Conservation (phyloP, 2,888 invertebrate species). For the Pristionchus maxplancki region DNA sequence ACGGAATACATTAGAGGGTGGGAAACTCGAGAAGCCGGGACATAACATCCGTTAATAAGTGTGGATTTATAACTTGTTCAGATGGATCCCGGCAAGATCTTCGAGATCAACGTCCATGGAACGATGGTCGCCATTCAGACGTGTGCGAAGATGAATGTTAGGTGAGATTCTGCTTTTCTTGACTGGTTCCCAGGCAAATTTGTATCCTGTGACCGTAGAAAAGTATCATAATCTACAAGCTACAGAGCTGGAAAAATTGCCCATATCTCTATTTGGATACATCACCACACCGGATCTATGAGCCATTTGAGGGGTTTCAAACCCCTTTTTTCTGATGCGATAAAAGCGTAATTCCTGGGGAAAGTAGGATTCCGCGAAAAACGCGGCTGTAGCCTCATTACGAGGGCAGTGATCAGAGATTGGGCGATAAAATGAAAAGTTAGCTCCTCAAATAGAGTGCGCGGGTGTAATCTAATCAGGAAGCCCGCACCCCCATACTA, state of each 20-base stretch:
- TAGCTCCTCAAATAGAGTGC: neutral
- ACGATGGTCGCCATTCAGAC: neutral
- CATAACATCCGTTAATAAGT: neutral
- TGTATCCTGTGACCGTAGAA: no score
- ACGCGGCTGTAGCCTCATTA: neutral
- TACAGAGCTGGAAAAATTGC: no score
- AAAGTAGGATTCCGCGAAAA: neutral
- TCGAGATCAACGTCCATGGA: constrained; percentile 50
- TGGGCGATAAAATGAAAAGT: neutral
- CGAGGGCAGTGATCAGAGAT: neutral
- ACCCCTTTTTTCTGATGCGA: neutral
- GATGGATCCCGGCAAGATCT: constrained; percentile 26
- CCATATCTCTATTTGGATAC: no score
- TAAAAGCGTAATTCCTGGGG: neutral
- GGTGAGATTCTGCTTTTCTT: neutral
- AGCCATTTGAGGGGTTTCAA: no score
- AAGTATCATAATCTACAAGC: no score
- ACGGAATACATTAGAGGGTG: constrained; percentile 14
- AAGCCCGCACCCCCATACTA: neutral
- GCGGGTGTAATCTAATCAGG: constrained; percentile 37
- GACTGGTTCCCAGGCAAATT: no score
- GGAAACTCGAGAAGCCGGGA: neutral
- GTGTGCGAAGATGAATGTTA: neutral
- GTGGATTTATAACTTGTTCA: neutral
- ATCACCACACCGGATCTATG: neutral